phyloP scores from a whole-genome alignment of 2,888 invertebrate species.

The Drosophila putrida region DNA sequence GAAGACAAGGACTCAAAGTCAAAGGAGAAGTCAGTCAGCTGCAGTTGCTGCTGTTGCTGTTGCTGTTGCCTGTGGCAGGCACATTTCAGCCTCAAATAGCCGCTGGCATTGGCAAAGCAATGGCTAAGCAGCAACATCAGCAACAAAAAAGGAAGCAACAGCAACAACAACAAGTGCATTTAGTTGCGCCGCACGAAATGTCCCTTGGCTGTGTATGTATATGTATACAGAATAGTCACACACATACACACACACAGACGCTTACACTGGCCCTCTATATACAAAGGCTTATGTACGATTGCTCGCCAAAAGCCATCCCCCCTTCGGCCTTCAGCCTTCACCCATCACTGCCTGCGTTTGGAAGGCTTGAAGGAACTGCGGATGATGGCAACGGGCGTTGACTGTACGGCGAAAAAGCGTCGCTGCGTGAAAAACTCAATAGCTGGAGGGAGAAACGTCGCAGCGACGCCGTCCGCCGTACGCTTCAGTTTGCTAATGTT shows the following conservation, averaged over 20 bases:
- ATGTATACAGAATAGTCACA: constrained; percentile 43
- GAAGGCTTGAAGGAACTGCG: constrained; percentile 70
- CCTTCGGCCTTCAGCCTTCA: neutral
- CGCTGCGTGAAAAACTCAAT: constrained; percentile 74
- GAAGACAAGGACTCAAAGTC: constrained; percentile 57
- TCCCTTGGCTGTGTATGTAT: constrained; percentile 44
- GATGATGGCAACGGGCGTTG: constrained; percentile 61
- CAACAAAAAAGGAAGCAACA: constrained; percentile 18
- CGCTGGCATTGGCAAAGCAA: constrained; percentile 64
- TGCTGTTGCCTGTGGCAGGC: constrained; percentile 48
- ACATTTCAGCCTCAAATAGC: constrained; percentile 70
- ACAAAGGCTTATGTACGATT: constrained; percentile 66
- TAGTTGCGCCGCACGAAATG: constrained; percentile 72
- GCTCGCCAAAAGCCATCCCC: constrained; percentile 12
- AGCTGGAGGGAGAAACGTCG: constrained; percentile 51
- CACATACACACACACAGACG: constrained; percentile 10
- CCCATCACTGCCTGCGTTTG: neutral
- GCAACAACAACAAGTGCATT: constrained; percentile 62
- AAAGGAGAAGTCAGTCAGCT: constrained; percentile 61
- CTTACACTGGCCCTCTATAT: constrained; percentile 47
- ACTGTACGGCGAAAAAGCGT: constrained; percentile 75
- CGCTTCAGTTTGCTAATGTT: constrained; percentile 80
- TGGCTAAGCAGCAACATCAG: constrained; percentile 53
- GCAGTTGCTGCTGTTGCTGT: constrained; percentile 22
- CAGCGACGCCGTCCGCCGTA: constrained; percentile 51